Evolutionary conservation across 2,888 invertebrate species (phyloP).

Genomic region (Mythimna albipuncta): DNA sequence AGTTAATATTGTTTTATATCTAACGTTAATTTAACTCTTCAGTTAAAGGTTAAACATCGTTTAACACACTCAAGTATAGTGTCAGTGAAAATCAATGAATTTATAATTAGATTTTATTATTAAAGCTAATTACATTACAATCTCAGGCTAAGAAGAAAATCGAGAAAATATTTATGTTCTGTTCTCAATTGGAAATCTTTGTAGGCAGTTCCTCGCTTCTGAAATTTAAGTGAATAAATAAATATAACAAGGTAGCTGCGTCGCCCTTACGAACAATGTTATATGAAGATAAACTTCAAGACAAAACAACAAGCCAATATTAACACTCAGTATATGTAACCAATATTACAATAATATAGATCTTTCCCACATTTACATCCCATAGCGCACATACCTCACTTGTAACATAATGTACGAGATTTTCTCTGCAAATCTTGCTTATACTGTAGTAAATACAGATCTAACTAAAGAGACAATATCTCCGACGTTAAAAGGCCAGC

Average conservation of each 20-base stretch:
- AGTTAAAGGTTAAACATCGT: conserved; percentile 12
- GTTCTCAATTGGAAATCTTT: not conserved
- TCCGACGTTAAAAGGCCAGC: conserved; percentile 90
- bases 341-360: conserved; percentile 46
- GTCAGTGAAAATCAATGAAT: conserved; percentile 10
- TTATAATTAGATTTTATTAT: not conserved
- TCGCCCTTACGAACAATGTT: conserved; percentile 30
- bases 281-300: conserved; percentile 45
- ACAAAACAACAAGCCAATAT: conserved; percentile 26
- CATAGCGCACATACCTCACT: conserved; percentile 34
- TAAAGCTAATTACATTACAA: not conserved
- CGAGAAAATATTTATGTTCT: not conserved
- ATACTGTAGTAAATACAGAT: conserved; percentile 88
- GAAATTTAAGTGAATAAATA: conserved; percentile 12
- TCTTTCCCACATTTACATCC: conserved; percentile 45
- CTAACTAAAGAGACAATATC: conserved; percentile 90
- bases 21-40: conserved; percentile 35
- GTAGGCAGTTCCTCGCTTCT: not conserved
- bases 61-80: not conserved
- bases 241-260: not conserved
- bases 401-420: conserved; percentile 51
- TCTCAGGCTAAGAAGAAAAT: not conserved
- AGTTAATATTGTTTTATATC: conserved; percentile 50
- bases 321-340: conserved; percentile 25
- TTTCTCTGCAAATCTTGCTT: conserved; percentile 76